These are phyloP conservation scores for Cenopis cana DNA, from an alignment of 2,888 invertebrate genomes.

Conservation along the genomic window DNA sequence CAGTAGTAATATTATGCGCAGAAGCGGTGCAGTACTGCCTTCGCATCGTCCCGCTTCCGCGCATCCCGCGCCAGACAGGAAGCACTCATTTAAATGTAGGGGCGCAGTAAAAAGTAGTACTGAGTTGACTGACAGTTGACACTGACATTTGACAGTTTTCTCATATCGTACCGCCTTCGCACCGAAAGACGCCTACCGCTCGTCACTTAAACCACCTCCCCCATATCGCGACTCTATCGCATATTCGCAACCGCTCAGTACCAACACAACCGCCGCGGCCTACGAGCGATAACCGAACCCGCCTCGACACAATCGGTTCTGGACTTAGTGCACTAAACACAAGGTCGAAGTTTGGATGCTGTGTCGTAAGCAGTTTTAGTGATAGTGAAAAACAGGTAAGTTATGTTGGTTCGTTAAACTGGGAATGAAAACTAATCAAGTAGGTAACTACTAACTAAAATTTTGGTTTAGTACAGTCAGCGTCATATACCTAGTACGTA, in stretches of 20 bases:
- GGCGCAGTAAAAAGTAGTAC: too few relatives aligned
- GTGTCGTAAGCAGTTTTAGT: conserved; percentile 7
- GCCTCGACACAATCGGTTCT: background rate
- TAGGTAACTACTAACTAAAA: background rate
- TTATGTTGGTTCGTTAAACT: background rate
- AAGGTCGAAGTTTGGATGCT: background rate
- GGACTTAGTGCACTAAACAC: background rate
- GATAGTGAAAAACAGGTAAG: conserved; percentile 1
- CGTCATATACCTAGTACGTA: too few relatives aligned
- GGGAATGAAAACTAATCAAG: background rate
- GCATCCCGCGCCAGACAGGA: too few relatives aligned
- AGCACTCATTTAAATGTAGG: too few relatives aligned
- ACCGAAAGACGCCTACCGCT: conserved; percentile 11
- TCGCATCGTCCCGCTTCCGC: too few relatives aligned
- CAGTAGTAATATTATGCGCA: too few relatives aligned
- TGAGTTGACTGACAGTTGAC: too few relatives aligned
- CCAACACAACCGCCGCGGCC: conserved; percentile 22
- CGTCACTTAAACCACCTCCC: background rate
- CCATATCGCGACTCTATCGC: background rate
- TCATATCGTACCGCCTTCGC: too few relatives aligned
- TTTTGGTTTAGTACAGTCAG: too few relatives aligned
- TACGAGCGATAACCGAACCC: conserved; percentile 19
- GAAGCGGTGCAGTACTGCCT: too few relatives aligned
- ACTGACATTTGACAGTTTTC: too few relatives aligned
- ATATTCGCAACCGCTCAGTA: conserved; percentile 21